Evolutionary conservation across 2,888 invertebrate species (phyloP), one percentile per base, ranked within the genome.

Genomic region (Tromatobia lineatoria): DNA sequence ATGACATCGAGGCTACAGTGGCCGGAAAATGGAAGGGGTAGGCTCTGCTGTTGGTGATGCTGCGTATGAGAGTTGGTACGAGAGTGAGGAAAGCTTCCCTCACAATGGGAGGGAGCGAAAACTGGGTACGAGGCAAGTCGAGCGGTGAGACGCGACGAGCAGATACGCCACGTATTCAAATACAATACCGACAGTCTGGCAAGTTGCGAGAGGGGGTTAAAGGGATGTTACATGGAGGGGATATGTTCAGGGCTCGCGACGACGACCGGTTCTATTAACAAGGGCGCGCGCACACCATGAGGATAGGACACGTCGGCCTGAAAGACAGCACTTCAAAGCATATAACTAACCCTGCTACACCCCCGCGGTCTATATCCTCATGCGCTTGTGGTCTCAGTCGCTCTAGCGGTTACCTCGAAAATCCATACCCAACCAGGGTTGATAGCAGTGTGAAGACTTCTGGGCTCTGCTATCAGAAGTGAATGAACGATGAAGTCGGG

Each of bases 161-260:
- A 91, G 91, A 92, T 93, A 92, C 90, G 91, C 90, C 92, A 91
- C 92, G 93, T 92, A 92, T 93, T 93, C 92, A 91, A 91, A 92
- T 90, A 91, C 92, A 91, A 91, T 91, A 89, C 90, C 90, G 88
- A 88, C 88, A 88, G 91, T 89, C 90, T 91, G 89, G 89, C 90
- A 90, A 90, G 89, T 90, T 90, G 89, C 70, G 71, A 61, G 80
- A 38, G 82, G 87, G 86, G 71, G 84, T 84, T 64, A 76, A 82
- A 86, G 80, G 82, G 64, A 38, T 38, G 64, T 64, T 18, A 42
- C 38, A 38, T 42, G 64, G 64, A 20, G 64, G 64, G 38, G 64
- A 64, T 38, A 10, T 64, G 64, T 64, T 82, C 70, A 42, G 64
- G 47, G 80, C 57, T 34, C 47, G 78, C 57, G 78, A 85, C 59